phyloP scores from a whole-genome alignment of 2,888 invertebrate genomes.

The Macrosoma leucophasiata region DNA sequence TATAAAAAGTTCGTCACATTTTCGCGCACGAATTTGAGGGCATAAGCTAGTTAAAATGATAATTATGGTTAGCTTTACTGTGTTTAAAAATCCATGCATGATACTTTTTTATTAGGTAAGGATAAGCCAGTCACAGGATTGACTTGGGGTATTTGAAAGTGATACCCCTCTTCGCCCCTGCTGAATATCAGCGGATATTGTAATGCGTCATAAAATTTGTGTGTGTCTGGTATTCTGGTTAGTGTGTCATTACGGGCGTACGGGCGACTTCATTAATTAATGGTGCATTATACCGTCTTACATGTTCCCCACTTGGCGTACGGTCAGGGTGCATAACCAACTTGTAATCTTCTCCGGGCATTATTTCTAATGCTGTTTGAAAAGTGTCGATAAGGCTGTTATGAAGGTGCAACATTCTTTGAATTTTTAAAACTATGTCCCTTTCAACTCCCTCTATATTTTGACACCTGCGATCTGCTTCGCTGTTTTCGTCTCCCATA shows the following conservation, averaged over 20 bases:
- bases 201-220: conserved; percentile 38
- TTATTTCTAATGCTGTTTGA: conserved; percentile 31
- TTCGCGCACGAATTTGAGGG: too few species aligned
- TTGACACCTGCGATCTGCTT: conserved; percentile 27
- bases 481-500: conserved; percentile 28
- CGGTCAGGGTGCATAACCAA: conserved; percentile 32
- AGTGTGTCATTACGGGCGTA: conserved; percentile 29
- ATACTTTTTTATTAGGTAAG: conserved; percentile 25
- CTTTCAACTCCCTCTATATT: conserved; percentile 27
- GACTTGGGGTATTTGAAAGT: conserved; percentile 28
- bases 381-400: conserved; percentile 30
- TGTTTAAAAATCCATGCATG: too few species aligned
- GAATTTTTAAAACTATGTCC: conserved; percentile 29
- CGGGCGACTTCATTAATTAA: conserved; percentile 30
- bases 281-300: conserved; percentile 30
- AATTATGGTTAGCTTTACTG: too few species aligned
- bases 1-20: too few species aligned
- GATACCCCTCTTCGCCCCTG: conserved; percentile 32
- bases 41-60: too few species aligned
- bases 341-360: conserved; percentile 29
- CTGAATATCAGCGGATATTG: conserved; percentile 42
- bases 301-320: conserved; percentile 31
- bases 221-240: conserved; percentile 33
- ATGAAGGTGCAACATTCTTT: conserved; percentile 29
- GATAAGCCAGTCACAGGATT: conserved; percentile 22